Conservation (phyloP, 1,140 invertebrate genomes). For the Drosophila paulistorum region DNA sequence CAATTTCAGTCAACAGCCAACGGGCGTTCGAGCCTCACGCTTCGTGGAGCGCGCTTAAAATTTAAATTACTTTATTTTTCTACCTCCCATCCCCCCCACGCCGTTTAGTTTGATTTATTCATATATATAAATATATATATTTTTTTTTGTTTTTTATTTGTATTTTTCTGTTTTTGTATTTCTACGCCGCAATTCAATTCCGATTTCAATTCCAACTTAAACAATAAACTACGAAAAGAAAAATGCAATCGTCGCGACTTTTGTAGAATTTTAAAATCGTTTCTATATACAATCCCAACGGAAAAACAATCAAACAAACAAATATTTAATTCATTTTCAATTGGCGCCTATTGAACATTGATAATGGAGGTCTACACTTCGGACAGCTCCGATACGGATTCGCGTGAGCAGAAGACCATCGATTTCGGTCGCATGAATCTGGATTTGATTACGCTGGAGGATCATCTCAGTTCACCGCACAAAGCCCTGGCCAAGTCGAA, state of each 20-base stretch:
- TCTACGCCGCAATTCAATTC: not conserved
- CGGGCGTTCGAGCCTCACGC: not conserved
- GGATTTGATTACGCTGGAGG: slow-evolving; percentile 85
- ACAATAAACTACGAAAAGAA: not conserved
- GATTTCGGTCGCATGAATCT: slow-evolving; percentile 88
- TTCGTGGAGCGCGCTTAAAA: not conserved
- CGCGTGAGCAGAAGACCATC: slow-evolving; percentile 86
- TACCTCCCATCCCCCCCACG: too few species aligned
- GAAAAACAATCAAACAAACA: slow-evolving; percentile 3
- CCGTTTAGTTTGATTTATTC: not conserved
- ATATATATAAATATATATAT: too few species aligned
- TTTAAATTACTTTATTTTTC: not conserved
- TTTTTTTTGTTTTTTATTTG: not conserved
- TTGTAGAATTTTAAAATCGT: not conserved
- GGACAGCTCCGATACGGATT: slow-evolving; percentile 91
- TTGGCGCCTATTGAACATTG: not conserved
- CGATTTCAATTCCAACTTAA: not conserved
- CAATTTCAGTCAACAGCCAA: not conserved
- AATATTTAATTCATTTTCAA: not conserved
- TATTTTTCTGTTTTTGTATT: not conserved
- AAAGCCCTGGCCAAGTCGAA: slow-evolving; percentile 85
- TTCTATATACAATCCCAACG: not conserved
- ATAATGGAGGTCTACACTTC: slow-evolving; percentile 90
- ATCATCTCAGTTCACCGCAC: slow-evolving; percentile 79
- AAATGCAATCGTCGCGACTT: slow-evolving; percentile 1